These are phyloP conservation scores for Scaptomyza flava DNA, from an alignment of 2,888 invertebrate species.

Conservation along the genomic window DNA sequence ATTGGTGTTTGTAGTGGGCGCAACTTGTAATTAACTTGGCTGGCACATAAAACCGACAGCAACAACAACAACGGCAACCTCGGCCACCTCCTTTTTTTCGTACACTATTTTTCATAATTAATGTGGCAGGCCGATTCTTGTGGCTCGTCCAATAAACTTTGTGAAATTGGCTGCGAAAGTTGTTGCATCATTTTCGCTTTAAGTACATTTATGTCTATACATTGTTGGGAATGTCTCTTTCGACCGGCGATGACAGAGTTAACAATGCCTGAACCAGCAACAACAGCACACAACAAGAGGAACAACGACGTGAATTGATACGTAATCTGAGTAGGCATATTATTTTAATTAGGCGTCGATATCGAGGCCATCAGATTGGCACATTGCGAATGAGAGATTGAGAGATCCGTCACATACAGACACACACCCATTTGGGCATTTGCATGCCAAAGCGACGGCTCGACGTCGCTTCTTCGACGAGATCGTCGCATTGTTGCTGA, in stretches of 20 bases:
- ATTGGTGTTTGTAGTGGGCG: conserved; percentile 71
- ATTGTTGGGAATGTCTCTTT: conserved; percentile 35
- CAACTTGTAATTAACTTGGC: conserved; percentile 76
- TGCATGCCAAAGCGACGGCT: conserved; percentile 55
- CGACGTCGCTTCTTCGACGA: conserved; percentile 48
- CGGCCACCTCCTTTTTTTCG: conserved; percentile 51
- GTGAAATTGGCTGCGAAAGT: conserved; percentile 70
- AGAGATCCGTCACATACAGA: conserved; percentile 55
- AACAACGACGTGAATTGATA: conserved; percentile 59
- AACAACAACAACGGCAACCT: conserved; percentile 6
- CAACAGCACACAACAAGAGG: neutral
- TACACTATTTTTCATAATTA: conserved; percentile 66
- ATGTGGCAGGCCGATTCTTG: conserved; percentile 49
- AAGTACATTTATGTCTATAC: conserved; percentile 3
- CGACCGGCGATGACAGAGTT: conserved; percentile 22
- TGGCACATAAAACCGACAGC: conserved; percentile 58
- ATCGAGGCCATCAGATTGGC: conserved; percentile 74
- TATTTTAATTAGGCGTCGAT: conserved; percentile 77
- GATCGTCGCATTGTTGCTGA: conserved; percentile 69
- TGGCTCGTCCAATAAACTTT: conserved; percentile 51
- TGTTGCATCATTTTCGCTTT: conserved; percentile 29
- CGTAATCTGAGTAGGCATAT: conserved; percentile 76
- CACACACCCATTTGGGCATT: conserved; percentile 60
- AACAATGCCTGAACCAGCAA: conserved; percentile 27
- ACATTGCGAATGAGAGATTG: conserved; percentile 72